These are phyloP conservation scores for Baryphthengus martii DNA, from an alignment of 2,113 vertebrate genomes.

Conservation along the genomic window DNA sequence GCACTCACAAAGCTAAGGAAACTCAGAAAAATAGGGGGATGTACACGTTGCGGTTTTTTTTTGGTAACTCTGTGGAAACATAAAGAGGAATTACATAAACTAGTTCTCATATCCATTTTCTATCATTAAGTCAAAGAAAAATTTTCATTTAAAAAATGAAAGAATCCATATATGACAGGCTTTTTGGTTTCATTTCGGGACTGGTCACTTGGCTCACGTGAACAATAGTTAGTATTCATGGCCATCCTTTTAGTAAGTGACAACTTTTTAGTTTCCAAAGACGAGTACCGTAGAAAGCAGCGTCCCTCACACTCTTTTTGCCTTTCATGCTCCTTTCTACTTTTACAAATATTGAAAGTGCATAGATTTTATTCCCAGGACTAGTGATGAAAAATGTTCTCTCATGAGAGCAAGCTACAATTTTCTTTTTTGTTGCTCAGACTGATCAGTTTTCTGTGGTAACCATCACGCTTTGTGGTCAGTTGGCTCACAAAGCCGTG, in stretches of 20 bases:
- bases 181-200: not conserved
- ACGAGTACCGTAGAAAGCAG: not conserved
- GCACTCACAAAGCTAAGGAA: not conserved
- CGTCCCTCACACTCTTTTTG: not conserved
- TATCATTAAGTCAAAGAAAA: not conserved
- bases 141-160: not conserved
- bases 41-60: not conserved
- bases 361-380: not conserved
- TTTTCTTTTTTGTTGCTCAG: not conserved
- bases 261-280: slow-evolving; percentile 24
- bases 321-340: not conserved
- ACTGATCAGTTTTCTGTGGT: not conserved
- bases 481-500: not conserved
- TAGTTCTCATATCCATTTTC: not conserved
- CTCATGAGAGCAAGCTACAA: not conserved
- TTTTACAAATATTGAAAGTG: not conserved
- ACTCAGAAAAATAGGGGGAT: not conserved
- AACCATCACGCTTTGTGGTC: not conserved
- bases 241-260: slow-evolving; percentile 14
- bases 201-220: not conserved
- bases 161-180: not conserved
- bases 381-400: not conserved
- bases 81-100: not conserved
- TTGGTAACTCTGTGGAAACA: not conserved
- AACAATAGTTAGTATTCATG: slow-evolving; percentile 45